Evolutionary conservation across 2,888 invertebrate genomes (phyloP), one percentile per base, ranked within the genome.

Genomic region (Amaurobius ferox): DNA sequence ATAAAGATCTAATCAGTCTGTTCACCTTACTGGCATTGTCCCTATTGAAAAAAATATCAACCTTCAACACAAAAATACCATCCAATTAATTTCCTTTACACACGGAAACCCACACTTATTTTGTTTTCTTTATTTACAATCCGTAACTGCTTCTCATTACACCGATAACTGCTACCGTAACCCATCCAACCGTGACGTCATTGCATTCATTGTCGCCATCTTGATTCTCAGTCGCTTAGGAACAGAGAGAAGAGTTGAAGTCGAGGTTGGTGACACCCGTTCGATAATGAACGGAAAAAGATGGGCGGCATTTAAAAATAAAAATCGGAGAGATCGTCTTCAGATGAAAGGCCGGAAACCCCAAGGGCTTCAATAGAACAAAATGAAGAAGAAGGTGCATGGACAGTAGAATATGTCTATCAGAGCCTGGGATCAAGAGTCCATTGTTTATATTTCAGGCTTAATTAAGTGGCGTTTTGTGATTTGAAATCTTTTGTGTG

Each of bases 311-410:
- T 55, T 55, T 55, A 55, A 55, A 55, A 55, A 55, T 23, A 55
- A 55, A 55, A 23, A 55, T 55, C 2, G 16, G n/a, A 16, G 55
- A 55, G 19, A 55, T 55, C 55, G 7, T 23, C 55, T 23, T 16
- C 2, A 55, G 55, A 76, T 81, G 81, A 74, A 81, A 74, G 81
- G 32, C 81, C 81, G 81, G 81, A 81, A 81, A 62, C 81, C 61
- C 80, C 74, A 1, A 16, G 23, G 23, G 55, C 5, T 3, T n/a
- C 2, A 23, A 23, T 1, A 55, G 1, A 55, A 55, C 23, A 11
- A 11, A 55, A 23, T 11, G 23, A 55, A 55, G 2, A 23, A 16
- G 55, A n/a, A 23, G 23, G 23, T 6, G 55, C 23, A 23, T 44
- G 9, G 44, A 44, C n/a, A 44, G 44, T 1, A 23, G 23, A 55